Percentiles rank a stretch among this genome's conserved stretches.
Evolutionary conservation across 1,140 invertebrate genomes (phyloP).

Genomic region (Trinorchestia longiramus): DNA sequence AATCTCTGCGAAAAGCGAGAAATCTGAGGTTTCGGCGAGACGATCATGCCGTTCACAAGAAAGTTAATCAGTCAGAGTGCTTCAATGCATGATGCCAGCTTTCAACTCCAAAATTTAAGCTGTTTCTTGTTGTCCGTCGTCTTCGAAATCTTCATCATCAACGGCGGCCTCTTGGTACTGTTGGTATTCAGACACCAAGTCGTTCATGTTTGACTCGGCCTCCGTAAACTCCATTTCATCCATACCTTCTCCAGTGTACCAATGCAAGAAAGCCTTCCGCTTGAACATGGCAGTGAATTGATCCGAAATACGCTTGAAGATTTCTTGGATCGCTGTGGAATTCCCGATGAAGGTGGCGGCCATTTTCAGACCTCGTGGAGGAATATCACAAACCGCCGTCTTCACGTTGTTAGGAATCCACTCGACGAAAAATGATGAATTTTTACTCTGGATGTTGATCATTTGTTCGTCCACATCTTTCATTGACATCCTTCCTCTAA

Average conservation of each 20-base stretch:
- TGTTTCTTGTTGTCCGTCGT: slow-evolving; percentile 76
- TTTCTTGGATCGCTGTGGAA: slow-evolving; percentile 76
- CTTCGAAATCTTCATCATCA: slow-evolving; percentile 84
- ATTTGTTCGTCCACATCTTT: slow-evolving; percentile 78
- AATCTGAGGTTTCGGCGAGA: too few species aligned
- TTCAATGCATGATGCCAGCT: background rate
- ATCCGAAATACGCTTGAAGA: slow-evolving; percentile 88
- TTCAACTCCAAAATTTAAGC: background rate
- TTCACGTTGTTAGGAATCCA: slow-evolving; percentile 80
- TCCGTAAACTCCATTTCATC: slow-evolving; percentile 88
- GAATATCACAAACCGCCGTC: slow-evolving; percentile 77
- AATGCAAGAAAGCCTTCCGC: slow-evolving; percentile 82
- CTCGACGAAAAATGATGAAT: slow-evolving; percentile 78
- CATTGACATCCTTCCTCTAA: slow-evolving; percentile 75
- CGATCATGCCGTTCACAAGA: too few species aligned
- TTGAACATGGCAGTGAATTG: slow-evolving; percentile 75
- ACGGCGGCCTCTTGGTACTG: slow-evolving; percentile 91
- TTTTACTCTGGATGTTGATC: slow-evolving; percentile 77
- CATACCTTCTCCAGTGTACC: slow-evolving; percentile 86
- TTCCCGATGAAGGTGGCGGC: slow-evolving; percentile 74
- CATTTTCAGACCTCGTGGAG: slow-evolving; percentile 75
- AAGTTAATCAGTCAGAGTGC: too few species aligned
- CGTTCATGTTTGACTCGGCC: slow-evolving; percentile 79
- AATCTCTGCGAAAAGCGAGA: too few species aligned
- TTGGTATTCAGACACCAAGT: slow-evolving; percentile 91